Conservation (phyloP, 1,140 invertebrate species). For the Panagrolaimus sp. region DNA sequence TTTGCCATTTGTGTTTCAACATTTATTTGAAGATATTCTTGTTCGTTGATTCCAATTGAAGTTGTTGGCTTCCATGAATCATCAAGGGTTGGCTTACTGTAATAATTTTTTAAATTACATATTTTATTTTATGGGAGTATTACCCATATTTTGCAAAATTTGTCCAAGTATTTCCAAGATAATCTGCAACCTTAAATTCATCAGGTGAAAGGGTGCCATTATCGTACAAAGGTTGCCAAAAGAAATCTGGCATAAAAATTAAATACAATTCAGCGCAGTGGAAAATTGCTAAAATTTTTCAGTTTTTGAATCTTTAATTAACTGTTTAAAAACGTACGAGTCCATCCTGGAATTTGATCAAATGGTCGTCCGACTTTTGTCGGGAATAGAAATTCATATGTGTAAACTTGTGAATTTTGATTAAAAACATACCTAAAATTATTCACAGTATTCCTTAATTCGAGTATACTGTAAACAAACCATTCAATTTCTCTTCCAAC, state of each 20-base stretch:
- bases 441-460: too few relatives aligned
- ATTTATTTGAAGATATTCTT: slow-evolving; percentile 3
- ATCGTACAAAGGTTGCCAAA: neutral
- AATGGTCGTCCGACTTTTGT: neutral
- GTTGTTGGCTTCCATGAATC: neutral
- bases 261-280: neutral
- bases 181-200: neutral
- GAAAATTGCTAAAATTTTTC: neutral
- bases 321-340: neutral
- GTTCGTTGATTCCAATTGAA: neutral
- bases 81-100: neutral
- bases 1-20: slow-evolving; percentile 2
- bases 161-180: neutral
- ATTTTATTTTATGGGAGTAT: neutral
- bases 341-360: neutral
- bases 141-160: slow-evolving; percentile 15
- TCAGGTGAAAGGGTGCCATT: slow-evolving; percentile 3
- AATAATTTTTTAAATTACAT: neutral
- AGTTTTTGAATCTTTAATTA: neutral
- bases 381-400: slow-evolving; percentile 1
- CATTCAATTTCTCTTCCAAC: slow-evolving; percentile 2
- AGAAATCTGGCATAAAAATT: slow-evolving; percentile 2
- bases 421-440: neutral
- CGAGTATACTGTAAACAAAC: too few relatives aligned
- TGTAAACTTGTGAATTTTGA: slow-evolving; percentile 2